Percentiles rank a stretch among this genome's conserved stretches.
Conservation (phyloP, 2,888 invertebrate genomes). For the Synanthedon andrenaeformis region DNA sequence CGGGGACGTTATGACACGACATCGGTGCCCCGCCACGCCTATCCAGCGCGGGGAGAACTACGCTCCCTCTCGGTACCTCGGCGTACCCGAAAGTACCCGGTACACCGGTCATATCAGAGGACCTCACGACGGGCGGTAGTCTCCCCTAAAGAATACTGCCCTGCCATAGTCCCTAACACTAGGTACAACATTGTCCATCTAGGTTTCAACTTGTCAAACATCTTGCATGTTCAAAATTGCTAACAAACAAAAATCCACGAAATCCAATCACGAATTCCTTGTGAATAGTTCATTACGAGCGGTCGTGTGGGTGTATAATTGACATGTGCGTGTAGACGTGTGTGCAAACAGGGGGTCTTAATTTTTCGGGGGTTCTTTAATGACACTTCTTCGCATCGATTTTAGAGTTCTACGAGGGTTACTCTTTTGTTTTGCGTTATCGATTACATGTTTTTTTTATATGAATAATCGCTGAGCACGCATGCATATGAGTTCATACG, state of each 20-base stretch:
- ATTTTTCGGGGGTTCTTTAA: constrained; percentile 68
- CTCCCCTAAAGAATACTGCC: no score
- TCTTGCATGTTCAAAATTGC: no score
- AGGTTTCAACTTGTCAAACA: no score
- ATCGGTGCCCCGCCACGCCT: no score
- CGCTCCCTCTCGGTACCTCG: no score
- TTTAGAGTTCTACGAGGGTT: constrained; percentile 60
- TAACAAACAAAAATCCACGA: neutral
- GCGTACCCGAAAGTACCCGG: no score
- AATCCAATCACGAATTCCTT: neutral
- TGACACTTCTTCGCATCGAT: constrained; percentile 70
- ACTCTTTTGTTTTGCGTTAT: constrained; percentile 62
- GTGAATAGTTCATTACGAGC: constrained; percentile 35
- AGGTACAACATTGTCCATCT: no score
- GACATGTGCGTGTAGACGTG: constrained; percentile 25
- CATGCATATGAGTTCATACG: constrained; percentile 37
- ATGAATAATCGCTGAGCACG: constrained; percentile 25
- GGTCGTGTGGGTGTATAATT: constrained; percentile 34
- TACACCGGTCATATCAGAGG: no score
- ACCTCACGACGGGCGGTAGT: no score
- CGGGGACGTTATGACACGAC: no score
- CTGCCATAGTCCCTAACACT: no score
- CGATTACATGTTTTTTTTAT: constrained; percentile 42
- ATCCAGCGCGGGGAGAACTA: no score
- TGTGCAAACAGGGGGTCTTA: constrained; percentile 45